phyloP scores from a whole-genome alignment of 2,113 vertebrate genomes.

The Nothoprocta perdicaria region DNA sequence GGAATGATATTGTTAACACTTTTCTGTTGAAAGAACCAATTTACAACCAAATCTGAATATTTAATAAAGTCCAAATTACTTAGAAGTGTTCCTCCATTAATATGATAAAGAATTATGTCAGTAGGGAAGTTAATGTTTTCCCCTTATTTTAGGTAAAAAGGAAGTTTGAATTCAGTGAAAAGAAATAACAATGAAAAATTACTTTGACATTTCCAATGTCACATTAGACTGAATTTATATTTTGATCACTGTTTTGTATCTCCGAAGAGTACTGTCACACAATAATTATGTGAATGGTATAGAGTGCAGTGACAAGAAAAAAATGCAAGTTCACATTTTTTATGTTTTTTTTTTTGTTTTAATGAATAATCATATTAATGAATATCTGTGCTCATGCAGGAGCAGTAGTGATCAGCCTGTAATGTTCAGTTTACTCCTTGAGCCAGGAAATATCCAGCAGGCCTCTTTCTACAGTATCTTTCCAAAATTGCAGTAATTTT shows the following conservation, averaged over 20 bases:
- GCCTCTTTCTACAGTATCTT: background rate
- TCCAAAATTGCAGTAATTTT: background rate
- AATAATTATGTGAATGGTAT: background rate
- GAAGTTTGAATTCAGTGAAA: background rate
- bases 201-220: background rate
- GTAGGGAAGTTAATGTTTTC: background rate
- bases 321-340: background rate
- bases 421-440: background rate
- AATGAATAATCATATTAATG: background rate
- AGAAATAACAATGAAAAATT: background rate
- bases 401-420: accelerated
- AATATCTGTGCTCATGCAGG: background rate
- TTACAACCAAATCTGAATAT: background rate
- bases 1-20: accelerated
- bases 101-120: background rate
- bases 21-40: background rate
- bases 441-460: background rate
- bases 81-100: background rate
- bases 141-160: background rate
- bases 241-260: background rate
- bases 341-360: no score
- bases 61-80: background rate
- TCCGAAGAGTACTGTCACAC: background rate
- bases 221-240: background rate
- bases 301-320: background rate